A percentile compares a stretch with the other conserved stretches of the same genome.
Evolutionary conservation across 2,797 vertebrate genomes (phyloP).

Genomic region (Intellagama lesueurii): DNA sequence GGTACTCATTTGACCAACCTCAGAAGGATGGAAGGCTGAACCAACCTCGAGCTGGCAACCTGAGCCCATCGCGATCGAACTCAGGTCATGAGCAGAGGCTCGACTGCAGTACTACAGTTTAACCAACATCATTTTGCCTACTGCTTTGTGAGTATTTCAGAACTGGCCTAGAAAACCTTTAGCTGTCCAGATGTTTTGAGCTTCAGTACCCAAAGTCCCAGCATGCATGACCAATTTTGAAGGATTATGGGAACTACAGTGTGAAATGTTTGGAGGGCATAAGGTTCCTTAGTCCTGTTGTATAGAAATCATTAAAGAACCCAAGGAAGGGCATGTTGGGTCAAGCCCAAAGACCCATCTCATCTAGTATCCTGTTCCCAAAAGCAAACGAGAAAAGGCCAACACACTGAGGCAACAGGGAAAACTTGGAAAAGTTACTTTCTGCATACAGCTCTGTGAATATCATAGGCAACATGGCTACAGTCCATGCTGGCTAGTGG

Average conservation of each 20-base stretch:
- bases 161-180: background rate
- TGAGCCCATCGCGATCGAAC: too few relatives aligned
- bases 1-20: too few relatives aligned
- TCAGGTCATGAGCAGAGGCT: too few relatives aligned
- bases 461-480: background rate
- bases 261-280: background rate
- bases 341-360: background rate
- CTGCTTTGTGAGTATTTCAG: too few relatives aligned
- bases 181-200: background rate
- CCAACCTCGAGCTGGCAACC: too few relatives aligned
- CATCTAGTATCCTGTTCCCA: background rate
- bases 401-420: background rate
- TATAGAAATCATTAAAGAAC: background rate
- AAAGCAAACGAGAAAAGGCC: background rate
- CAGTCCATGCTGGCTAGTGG: too few relatives aligned
- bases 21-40: too few relatives aligned
- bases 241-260: background rate
- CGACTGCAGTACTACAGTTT: background rate
- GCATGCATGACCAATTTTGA: background rate
- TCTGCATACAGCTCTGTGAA: background rate
- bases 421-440: background rate
- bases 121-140: background rate
- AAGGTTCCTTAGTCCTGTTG: too few relatives aligned
- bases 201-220: background rate
- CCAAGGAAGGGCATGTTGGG: background rate